Evolutionary conservation across 2,888 invertebrate genomes (phyloP), one percentile per base, ranked within the genome.

Genomic region (Crematogaster levior): DNA sequence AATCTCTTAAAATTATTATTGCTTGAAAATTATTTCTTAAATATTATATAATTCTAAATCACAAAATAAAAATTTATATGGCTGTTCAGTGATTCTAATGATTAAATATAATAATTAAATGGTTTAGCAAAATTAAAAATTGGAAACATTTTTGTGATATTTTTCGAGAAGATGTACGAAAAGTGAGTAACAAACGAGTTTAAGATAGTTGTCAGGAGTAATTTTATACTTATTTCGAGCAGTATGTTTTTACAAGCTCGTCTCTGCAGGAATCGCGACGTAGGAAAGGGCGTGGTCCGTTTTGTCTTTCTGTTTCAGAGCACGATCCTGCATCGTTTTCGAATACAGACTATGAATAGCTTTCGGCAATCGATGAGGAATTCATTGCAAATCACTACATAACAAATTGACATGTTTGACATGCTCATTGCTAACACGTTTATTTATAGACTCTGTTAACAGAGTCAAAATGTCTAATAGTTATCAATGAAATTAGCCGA

Each of bases 261-360:
- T 30, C 21, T 30, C 18, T 6, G n/a, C 40, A 27, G 12, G 70
- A 58, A 79, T 79, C 24, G 43, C 27, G 18, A 56, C n/a, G 34
- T 21, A 9, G 24, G 9, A 79, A 79, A 79, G 70, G 77, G 77
- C 77, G 77, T 79, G 77, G 77, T 79, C 56, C 70, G 34, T 56
- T 58, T 30, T 37, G 34, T 58, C 24, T 48, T 56, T 43, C 43
- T 79, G 12, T 79, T 70, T 68, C 43, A 24, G 43, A 43, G 43
- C 70, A 48, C 24, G 43, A 56, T 56, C 9, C 56, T 18, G 34
- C 21, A 70, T 70, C 24, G 43, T 24, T 68, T 79, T 58, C 70
- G n/a, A 18, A 79, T 56, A 18, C 70, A 56, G 30, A 70, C 70
- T 24, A 56, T 56, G 21, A 77, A 77, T 46, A 46, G 77, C 56